phyloP scores from a whole-genome alignment of 2,113 vertebrate species.

The Meleagris gallopavo region DNA sequence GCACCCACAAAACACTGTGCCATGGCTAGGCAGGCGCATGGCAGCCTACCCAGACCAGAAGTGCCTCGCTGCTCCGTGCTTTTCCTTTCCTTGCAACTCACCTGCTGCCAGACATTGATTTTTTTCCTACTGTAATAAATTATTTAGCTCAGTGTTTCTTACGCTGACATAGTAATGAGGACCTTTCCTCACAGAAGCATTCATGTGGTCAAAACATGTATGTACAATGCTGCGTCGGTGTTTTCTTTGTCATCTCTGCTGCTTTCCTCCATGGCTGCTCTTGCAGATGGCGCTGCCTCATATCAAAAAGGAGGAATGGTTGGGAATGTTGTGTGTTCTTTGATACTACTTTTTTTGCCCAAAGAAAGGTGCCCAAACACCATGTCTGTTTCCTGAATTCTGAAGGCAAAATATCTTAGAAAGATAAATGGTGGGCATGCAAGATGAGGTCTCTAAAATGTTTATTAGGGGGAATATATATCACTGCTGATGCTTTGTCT shows the following conservation, averaged over 20 bases:
- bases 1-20: slow-evolving; percentile 4
- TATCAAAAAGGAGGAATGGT: background rate
- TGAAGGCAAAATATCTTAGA: background rate
- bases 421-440: background rate
- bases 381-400: background rate
- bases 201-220: background rate
- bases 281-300: background rate
- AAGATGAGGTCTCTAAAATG: background rate
- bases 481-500: background rate
- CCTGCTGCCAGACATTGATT: background rate
- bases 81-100: background rate
- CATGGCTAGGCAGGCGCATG: background rate
- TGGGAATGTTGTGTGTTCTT: background rate
- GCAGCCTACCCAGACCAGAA: background rate
- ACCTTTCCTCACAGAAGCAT: background rate
- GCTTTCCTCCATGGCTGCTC: background rate
- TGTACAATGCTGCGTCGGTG: background rate
- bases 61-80: background rate
- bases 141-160: background rate
- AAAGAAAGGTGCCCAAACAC: background rate
- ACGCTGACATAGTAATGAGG: background rate
- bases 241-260: background rate
- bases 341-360: background rate
- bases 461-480: background rate
- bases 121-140: background rate